A percentile compares a stretch with the other conserved stretches of the same genome.
Evolutionary conservation across 2,797 vertebrate genomes (phyloP).

Genomic region (Myoxocephalus aenaeus): DNA sequence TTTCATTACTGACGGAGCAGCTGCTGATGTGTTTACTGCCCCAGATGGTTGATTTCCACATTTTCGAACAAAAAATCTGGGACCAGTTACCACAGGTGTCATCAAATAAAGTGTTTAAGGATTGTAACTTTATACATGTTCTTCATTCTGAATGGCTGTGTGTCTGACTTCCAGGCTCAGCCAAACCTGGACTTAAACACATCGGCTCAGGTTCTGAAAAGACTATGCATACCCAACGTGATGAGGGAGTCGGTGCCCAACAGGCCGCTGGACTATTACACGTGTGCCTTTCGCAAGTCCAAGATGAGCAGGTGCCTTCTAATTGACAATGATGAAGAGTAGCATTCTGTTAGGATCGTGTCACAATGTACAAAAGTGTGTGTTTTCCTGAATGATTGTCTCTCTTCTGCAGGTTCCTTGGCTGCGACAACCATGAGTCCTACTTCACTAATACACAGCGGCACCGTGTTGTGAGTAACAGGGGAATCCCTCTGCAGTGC

Average conservation of each 20-base stretch:
- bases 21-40: not conserved
- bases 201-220: slow-evolving; percentile 76
- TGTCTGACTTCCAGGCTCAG: slow-evolving; percentile 74
- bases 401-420: slow-evolving; percentile 81
- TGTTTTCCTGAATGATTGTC: not conserved
- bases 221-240: slow-evolving; percentile 79
- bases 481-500: not conserved
- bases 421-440: slow-evolving; percentile 74
- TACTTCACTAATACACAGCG: slow-evolving; percentile 87
- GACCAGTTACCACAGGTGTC: not conserved
- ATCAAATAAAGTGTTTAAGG: not conserved
- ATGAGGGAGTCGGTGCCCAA: slow-evolving; percentile 82
- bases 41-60: not conserved
- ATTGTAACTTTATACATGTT: not conserved
- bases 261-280: slow-evolving; percentile 85
- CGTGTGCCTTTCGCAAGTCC: slow-evolving; percentile 85
- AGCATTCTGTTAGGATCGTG: not conserved
- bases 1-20: not conserved
- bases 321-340: not conserved
- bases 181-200: slow-evolving; percentile 82
- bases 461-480: slow-evolving; percentile 83
- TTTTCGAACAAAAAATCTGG: not conserved
- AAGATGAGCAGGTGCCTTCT: slow-evolving; percentile 81
- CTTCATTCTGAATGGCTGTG: not conserved
- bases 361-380: not conserved